Base-by-base conservation (phyloP, 53 echinoderm and acorn worm genomes). In the Temnopleurus reevesii region DNA sequence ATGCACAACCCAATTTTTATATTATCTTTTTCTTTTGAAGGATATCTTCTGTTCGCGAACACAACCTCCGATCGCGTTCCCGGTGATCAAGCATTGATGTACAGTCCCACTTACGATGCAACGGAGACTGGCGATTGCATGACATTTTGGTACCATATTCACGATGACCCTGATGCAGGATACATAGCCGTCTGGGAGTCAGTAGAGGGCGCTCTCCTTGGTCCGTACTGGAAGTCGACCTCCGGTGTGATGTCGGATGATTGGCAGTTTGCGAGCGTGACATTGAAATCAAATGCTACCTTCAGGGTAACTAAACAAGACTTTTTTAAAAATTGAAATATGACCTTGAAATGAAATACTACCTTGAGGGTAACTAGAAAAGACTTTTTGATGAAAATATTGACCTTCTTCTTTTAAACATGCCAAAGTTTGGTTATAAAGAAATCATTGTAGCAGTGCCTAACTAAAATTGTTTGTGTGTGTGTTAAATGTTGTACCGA, bases 121-220 rank as follows among this genome's bases (percentile, higher is more conserved):
- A 89, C 89, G 12, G 36, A 54, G 55, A 77, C 88, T 33, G 92
- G 88, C 7, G 93, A 91, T 45, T 95, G 95, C 83, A 88, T 95
- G 55, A 93, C 77, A 0, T 91, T 95, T 71, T 95, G 93, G 92
- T 95, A 93, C 57, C 95, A 95, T 79, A 89, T 95, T 83, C 83
- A 93, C n/a, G 90, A 66, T 30, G 47, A 87, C 33, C 45, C 8
- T 19, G 71, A 46, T 49, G 53, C 53, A 2, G 87, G 87, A 2
- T 31, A 46, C 34, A 0, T 87, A 2, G 87, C 87, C 0, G 87
- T 87, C 26, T 87, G 87, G 87, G 87, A 87, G 34, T 64, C 46
- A 2, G n/a, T 66, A 8, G 31, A 51, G 46, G 66, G 87, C 51
- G 64, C 83, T 53, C 64, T 81, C 51, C 6, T 83, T 1, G 83